Conservation (phyloP, 2,113 vertebrate genomes). For the Podarcis cretensis region DNA sequence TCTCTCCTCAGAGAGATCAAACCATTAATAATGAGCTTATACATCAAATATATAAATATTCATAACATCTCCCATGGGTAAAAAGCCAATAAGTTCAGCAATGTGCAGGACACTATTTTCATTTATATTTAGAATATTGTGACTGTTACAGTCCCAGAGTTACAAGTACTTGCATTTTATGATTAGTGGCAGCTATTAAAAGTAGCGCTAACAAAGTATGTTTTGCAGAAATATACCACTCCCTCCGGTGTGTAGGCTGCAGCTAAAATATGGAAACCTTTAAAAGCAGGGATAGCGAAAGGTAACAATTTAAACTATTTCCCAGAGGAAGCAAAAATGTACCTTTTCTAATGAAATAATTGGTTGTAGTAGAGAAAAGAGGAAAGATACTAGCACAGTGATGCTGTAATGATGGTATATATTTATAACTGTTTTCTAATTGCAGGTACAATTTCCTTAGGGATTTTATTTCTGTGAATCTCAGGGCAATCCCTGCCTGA, state of each 20-base stretch:
- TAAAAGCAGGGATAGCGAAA: neutral
- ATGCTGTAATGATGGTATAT: neutral
- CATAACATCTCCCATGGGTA: slow-evolving; percentile 19
- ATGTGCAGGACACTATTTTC: slow-evolving; percentile 37
- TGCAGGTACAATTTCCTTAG: no score
- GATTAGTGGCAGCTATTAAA: slow-evolving; percentile 50
- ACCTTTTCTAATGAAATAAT: neutral
- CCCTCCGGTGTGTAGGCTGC: slow-evolving; percentile 6
- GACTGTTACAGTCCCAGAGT: slow-evolving; percentile 41
- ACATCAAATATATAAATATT: slow-evolving; percentile 45
- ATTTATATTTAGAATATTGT: slow-evolving; percentile 48
- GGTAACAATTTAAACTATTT: neutral
- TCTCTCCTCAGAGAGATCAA: slow-evolving; percentile 24
- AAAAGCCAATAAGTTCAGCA: slow-evolving; percentile 46
- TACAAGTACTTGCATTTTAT: slow-evolving; percentile 36
- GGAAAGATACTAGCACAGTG: neutral
- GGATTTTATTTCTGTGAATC: no score
- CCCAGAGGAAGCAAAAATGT: neutral
- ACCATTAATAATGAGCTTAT: slow-evolving; percentile 32
- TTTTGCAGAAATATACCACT: slow-evolving; percentile 25
- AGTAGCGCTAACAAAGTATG: slow-evolving; percentile 43
- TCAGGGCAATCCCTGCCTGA: no score
- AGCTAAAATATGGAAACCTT: slow-evolving; percentile 17
- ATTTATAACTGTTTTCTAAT: neutral
- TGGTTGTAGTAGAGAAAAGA: neutral